Percentiles rank a stretch among this genome's conserved stretches.
Conservation (phyloP, 1,140 invertebrate species). For the Propsilocerus akamusi region DNA sequence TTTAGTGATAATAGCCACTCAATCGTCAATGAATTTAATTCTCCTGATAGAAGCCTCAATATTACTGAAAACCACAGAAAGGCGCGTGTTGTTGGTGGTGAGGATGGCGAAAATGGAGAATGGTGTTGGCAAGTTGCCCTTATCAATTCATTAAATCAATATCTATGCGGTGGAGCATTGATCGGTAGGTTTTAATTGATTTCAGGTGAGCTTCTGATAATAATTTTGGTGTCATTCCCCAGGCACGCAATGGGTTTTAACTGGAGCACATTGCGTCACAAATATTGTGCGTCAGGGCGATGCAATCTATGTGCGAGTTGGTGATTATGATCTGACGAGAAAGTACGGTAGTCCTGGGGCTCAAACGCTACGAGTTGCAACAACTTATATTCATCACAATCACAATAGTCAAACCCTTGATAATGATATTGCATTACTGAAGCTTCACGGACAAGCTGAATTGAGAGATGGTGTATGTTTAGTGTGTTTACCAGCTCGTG, state of each 20-base stretch:
- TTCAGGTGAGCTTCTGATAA: too few relatives aligned
- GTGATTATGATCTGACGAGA: conserved; percentile 77
- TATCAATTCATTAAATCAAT: conserved; percentile 84
- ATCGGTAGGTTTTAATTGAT: conserved; percentile 90
- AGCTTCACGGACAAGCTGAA: conserved; percentile 77
- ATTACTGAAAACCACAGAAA: conserved; percentile 17
- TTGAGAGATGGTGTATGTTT: conserved; percentile 62
- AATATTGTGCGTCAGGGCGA: conserved; percentile 82
- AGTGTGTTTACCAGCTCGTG: conserved; percentile 70
- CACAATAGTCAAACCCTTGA: conserved; percentile 91
- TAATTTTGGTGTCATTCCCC: too few relatives aligned
- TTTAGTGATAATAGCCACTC: neutral
- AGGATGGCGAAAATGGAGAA: conserved; percentile 73
- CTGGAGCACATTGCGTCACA: conserved; percentile 74
- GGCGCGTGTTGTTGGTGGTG: conserved; percentile 72
- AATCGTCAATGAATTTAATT: too few relatives aligned
- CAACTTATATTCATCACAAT: conserved; percentile 91
- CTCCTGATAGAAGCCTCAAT: too few relatives aligned
- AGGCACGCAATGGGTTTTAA: neutral
- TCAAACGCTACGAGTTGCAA: conserved; percentile 71
- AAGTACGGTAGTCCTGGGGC: conserved; percentile 75
- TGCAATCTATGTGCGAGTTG: conserved; percentile 77
- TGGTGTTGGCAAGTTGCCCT: conserved; percentile 94
- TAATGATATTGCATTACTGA: conserved; percentile 87
- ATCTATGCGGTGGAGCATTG: conserved; percentile 86